Evolutionary conservation across 2,113 vertebrate genomes (phyloP), one percentile per base, ranked within the genome.

Genomic region (Lonchura striata): DNA sequence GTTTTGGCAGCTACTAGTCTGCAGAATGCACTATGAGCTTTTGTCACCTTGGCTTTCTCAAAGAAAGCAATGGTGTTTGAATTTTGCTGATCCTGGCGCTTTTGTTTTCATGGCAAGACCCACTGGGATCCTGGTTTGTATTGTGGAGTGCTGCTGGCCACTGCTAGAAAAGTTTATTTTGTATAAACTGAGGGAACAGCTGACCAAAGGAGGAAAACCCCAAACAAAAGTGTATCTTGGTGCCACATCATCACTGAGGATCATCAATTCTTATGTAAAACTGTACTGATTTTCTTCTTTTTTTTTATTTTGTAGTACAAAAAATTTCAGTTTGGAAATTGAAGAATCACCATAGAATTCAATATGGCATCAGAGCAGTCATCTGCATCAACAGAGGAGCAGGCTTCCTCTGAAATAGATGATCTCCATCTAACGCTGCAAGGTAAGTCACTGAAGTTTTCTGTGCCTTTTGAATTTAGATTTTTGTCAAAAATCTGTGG

Each of bases 391-490:
- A 65, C 93, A 53, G 97, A 97, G 56, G 96, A 97, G 42, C 97
- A 97, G 90, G 82, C 72, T 82, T 97, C 97, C 91, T 92, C 90
- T 10, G 98, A 96, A 95, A 98, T 98, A 33, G 98, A 98, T 24
- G 96, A 98, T 82, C 98, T 97, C 42, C 93, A 95, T 20, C 92
- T 98, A 20, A 97, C 97, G 2, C 77, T 98, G 84, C 98, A 98
- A 97, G 97, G 98, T 98, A 96, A 91, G 78, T 80, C 46, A 31
- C 63, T 49, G 33, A 35, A 41, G 35, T 44, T 92, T 86, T 46
- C 47, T 46, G 6, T 24, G 12, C 30, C 23, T 56, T 88, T 61
- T 66, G 44, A 33, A 8, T 44, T 50, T 52, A n/a, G 15, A 44
- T 82, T 92, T 92, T 59, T 63, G 47, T 37, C 21, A 69, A 77